Conservation (phyloP, 2,797 vertebrate species). For the Meda fulgida region DNA sequence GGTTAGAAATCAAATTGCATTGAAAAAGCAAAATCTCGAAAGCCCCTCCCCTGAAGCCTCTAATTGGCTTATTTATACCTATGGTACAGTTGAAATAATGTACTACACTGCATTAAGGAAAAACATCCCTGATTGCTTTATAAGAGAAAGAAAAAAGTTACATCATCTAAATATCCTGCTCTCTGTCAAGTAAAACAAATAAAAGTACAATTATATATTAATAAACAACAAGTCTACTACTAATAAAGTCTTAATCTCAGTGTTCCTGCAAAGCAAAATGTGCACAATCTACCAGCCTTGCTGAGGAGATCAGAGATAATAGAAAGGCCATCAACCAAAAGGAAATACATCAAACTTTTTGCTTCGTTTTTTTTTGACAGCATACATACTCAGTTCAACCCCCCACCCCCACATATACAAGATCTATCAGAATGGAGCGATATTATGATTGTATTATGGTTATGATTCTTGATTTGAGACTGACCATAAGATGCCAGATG, state of each 20-base stretch:
- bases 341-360: constrained; percentile 5
- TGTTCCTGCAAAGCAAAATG: constrained; percentile 39
- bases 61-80: constrained; percentile 59
- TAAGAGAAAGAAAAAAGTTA: constrained; percentile 57
- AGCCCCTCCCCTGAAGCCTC: constrained; percentile 25
- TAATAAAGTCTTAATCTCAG: constrained; percentile 33
- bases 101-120: constrained; percentile 78
- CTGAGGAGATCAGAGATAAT: constrained; percentile 27
- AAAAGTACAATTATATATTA: constrained; percentile 34
- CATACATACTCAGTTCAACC: neutral
- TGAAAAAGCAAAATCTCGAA: constrained; percentile 69
- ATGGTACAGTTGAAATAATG: constrained; percentile 69
- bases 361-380: neutral
- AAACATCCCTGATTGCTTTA: constrained; percentile 80
- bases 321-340: constrained; percentile 19
- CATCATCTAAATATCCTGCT: constrained; percentile 57
- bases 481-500: neutral
- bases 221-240: constrained; percentile 33
- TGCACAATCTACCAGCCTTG: constrained; percentile 28
- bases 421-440: neutral
- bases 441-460: constrained; percentile 2
- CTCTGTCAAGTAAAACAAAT: constrained; percentile 62
- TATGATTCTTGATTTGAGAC: neutral
- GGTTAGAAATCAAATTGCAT: constrained; percentile 74
- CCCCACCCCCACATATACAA: neutral